Evolutionary conservation across 2,888 invertebrate genomes (phyloP).

Genomic region (Macrophya alboannulata): DNA sequence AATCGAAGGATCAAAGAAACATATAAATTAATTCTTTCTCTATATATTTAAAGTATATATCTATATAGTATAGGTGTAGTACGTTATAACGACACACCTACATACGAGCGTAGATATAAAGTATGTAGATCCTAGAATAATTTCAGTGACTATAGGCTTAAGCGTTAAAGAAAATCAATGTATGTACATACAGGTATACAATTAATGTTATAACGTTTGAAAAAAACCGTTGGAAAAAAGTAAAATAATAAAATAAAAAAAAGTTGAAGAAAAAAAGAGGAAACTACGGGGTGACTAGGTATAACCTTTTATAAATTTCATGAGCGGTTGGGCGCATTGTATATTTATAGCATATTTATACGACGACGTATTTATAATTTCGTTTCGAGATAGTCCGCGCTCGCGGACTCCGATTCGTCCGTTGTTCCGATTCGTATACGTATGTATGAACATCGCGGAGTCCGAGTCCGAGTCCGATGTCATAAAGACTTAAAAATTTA

Average conservation of each 20-base stretch:
- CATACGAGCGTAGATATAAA: neutral
- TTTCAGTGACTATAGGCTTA: neutral
- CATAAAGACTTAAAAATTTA: neutral
- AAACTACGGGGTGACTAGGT: neutral
- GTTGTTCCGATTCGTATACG: conserved; percentile 48
- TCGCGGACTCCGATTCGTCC: conserved; percentile 6
- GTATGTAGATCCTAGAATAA: neutral
- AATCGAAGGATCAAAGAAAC: no score
- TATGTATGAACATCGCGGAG: neutral
- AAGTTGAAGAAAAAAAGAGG: neutral
- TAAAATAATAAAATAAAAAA: neutral
- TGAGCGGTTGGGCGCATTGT: conserved; percentile 56
- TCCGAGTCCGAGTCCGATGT: conserved; percentile 14
- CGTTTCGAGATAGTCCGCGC: conserved; percentile 65
- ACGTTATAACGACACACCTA: neutral
- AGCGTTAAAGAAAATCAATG: neutral
- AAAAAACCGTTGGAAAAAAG: conserved; percentile 12
- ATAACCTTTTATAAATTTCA: conserved; percentile 9
- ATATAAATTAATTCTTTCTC: neutral
- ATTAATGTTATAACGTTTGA: neutral
- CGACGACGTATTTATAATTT: conserved; percentile 74
- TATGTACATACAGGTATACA: conserved; percentile 3
- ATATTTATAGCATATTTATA: conserved; percentile 74
- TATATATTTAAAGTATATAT: neutral
- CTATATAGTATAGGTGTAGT: neutral